Evolutionary conservation across 2,888 invertebrate genomes (phyloP).

Genomic region (Polydrusus cervinus): DNA sequence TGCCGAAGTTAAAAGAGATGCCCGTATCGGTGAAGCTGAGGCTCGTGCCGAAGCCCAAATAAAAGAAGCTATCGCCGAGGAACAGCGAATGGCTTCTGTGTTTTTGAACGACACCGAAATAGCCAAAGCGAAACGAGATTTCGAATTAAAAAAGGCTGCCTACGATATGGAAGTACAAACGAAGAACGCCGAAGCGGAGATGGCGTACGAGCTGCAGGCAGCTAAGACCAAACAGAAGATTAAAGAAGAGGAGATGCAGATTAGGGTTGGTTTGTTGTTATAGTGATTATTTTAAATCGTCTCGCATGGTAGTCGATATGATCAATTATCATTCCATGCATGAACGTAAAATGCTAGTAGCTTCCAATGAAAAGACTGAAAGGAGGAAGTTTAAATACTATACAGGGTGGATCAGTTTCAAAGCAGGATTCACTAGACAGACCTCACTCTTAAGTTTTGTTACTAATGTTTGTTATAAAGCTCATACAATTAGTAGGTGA

Average conservation of each 20-base stretch:
- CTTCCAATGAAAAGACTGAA: too few species aligned
- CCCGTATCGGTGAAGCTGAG: constrained; percentile 97
- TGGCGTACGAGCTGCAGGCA: constrained; percentile 94
- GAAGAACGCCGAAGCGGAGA: constrained; percentile 93
- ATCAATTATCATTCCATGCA: too few species aligned
- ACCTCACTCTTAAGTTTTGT: too few species aligned
- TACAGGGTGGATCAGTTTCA: too few species aligned
- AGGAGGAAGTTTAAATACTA: too few species aligned
- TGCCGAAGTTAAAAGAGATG: constrained; percentile 96
- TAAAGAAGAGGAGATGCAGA: constrained; percentile 98
- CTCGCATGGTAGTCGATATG: too few species aligned
- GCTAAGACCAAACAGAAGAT: constrained; percentile 94
- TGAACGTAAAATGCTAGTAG: too few species aligned
- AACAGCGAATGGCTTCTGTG: constrained; percentile 95
- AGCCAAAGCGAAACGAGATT: constrained; percentile 96
- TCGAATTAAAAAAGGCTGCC: constrained; percentile 96
- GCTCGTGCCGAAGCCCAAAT: constrained; percentile 94
- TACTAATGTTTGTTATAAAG: too few species aligned
- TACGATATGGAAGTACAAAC: constrained; percentile 98
- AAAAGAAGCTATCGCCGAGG: constrained; percentile 96
- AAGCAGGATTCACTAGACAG: too few species aligned
- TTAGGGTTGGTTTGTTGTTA: constrained; percentile 71
- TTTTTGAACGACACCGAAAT: constrained; percentile 98
- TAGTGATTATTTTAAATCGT: too few species aligned
- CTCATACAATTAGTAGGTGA: too few species aligned